Evolutionary conservation across 2,113 vertebrate genomes (phyloP), one percentile per base, ranked within the genome.

Genomic region (Corythornis vintsioides): DNA sequence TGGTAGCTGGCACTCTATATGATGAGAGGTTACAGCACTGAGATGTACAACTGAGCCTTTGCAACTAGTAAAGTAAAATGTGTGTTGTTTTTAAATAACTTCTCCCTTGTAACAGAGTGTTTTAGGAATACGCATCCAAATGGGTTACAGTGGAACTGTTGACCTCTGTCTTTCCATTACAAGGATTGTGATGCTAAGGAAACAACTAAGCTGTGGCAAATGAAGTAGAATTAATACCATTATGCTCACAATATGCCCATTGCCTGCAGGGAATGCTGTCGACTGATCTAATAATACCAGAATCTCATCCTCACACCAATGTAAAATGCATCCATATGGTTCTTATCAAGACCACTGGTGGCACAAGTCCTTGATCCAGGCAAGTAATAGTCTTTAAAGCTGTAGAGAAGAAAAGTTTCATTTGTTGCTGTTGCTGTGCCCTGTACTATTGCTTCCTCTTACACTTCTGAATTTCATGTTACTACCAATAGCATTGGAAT

Each of bases 141-240:
- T 13, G 69, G 35, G 29, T 93, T 90, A 61, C 70, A 81, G 80
- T 77, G 53, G 61, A 67, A 72, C 73, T 78, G 86, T 87, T 94
- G 86, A 78, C 74, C 78, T 87, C 77, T 78, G 48, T 78, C 80
- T 79, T 93, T 86, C 96, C 79, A 63, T 95, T 91, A 75, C 35
- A 72, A 73, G 48, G 83, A 69, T 61, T 77, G 61, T 83, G 70
- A 76, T 70, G 42, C 10, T 11, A 50, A 93, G 92, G 94, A 96
- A 94, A 75, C 90, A 84, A 84, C 65, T 71, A 95, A 87, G 95
- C 92, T 93, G 86, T 10, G 78, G 77, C 86, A 96, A 96, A 96
- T 95, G 91, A 94, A 95, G 92, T 95, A 96, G 95, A 96, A 96
- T 96, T 96, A 96, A 96, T 96, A 33, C 89, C 85, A 95, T 95